A percentile compares a stretch with the other conserved stretches of the same genome.
These are phyloP conservation scores for Paracanthobrama guichenoti DNA, from an alignment of 2,113 vertebrate genomes.

Conservation along the genomic window DNA sequence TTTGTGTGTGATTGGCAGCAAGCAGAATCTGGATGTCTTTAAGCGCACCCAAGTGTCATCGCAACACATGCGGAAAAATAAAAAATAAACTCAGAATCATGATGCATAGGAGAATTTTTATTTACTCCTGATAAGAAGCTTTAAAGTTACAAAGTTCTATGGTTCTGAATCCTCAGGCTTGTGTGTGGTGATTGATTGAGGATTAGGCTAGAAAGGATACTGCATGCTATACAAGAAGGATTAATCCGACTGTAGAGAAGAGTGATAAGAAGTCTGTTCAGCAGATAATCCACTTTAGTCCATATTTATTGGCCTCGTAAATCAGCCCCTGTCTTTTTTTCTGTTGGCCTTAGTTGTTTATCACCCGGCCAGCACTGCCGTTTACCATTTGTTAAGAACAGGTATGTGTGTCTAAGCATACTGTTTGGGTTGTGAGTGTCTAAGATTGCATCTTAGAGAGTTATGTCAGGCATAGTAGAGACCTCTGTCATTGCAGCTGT, in stretches of 20 bases:
- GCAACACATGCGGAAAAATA: background rate
- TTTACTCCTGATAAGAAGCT: background rate
- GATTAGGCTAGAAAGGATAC: slow-evolving; percentile 16
- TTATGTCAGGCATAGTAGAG: background rate
- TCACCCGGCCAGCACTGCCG: slow-evolving; percentile 30
- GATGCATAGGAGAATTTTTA: background rate
- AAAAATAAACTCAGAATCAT: background rate
- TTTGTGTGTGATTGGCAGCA: background rate
- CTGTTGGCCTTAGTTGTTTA: slow-evolving; percentile 32
- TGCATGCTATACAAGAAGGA: background rate
- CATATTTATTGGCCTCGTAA: slow-evolving; percentile 51
- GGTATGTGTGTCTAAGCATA: slow-evolving; percentile 3
- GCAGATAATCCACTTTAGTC: slow-evolving; percentile 40
- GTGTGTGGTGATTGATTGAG: background rate
- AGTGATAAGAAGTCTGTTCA: slow-evolving; percentile 28
- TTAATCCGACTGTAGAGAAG: slow-evolving; percentile 1
- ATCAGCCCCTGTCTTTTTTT: slow-evolving; percentile 49
- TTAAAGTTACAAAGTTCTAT: background rate
- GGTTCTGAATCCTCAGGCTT: background rate
- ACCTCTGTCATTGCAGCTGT: slow-evolving; percentile 15
- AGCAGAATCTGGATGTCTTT: background rate
- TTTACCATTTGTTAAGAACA: slow-evolving; percentile 32
- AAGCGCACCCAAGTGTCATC: too few relatives aligned
- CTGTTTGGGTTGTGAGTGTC: slow-evolving; percentile 13
- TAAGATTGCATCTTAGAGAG: background rate